Conservation (phyloP, 2,797 vertebrate genomes). For the Anguilla obscura region DNA sequence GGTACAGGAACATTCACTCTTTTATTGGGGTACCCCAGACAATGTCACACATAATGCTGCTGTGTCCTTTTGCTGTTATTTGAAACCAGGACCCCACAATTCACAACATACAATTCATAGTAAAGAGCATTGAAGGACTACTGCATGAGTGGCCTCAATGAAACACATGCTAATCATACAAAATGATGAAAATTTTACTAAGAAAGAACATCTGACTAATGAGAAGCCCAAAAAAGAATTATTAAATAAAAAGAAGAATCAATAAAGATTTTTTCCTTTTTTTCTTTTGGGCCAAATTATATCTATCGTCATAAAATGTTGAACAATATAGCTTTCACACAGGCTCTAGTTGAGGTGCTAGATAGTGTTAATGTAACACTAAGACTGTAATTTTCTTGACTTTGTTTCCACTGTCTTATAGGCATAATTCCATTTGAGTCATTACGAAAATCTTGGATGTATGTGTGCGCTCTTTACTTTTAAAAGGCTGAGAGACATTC, state of each 20-base stretch:
- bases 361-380: background rate
- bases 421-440: slow-evolving; percentile 53
- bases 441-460: slow-evolving; percentile 52
- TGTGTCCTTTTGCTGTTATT: slow-evolving; percentile 14
- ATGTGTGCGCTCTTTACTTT: slow-evolving; percentile 57
- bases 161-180: background rate
- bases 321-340: background rate
- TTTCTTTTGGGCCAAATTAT: background rate
- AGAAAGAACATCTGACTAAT: background rate
- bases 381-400: background rate
- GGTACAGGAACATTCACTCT: background rate
- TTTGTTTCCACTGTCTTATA: background rate
- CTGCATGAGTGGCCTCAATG: background rate
- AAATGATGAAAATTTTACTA: background rate
- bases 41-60: slow-evolving; percentile 15
- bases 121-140: background rate
- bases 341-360: background rate
- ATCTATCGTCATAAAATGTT: background rate
- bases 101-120: background rate
- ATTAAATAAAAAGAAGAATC: background rate
- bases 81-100: slow-evolving; percentile 31
- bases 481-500: slow-evolving; percentile 48
- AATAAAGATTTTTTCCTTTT: background rate
- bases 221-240: background rate
- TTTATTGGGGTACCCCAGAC: slow-evolving; percentile 42